Evolutionary conservation across 2,888 invertebrate genomes (phyloP).

Genomic region (Seira musarum): DNA sequence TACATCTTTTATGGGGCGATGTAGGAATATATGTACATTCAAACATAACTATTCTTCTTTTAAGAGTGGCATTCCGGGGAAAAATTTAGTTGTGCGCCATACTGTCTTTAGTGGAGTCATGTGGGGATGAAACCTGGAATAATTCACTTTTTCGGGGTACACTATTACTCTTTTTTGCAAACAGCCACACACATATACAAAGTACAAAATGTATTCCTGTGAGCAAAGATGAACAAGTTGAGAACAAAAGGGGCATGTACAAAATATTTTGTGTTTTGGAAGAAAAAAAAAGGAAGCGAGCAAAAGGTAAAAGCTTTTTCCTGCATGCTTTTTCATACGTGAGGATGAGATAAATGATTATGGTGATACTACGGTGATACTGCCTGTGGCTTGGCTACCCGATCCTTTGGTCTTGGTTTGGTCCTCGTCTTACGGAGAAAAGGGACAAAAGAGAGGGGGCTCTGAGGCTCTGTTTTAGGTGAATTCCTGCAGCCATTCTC

Average conservation of each 20-base stretch:
- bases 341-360: neutral
- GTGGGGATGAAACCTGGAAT: too few relatives aligned
- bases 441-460: constrained; percentile 7
- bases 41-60: neutral
- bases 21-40: neutral
- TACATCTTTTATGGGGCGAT: neutral
- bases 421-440: neutral
- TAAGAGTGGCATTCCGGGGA: neutral
- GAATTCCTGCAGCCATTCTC: neutral
- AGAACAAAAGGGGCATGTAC: too few relatives aligned
- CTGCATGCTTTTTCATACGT: too few relatives aligned
- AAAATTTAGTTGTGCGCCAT: neutral
- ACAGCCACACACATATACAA: neutral
- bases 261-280: too few relatives aligned
- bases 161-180: neutral
- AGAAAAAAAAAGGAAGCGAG: too few relatives aligned
- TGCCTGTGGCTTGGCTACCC: constrained; percentile 22
- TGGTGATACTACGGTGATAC: constrained; percentile 18
- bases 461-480: constrained; percentile 12
- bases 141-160: neutral
- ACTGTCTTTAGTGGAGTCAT: too few relatives aligned
- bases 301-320: too few relatives aligned
- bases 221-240: too few relatives aligned
- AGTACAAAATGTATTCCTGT: too few relatives aligned
- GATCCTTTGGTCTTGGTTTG: neutral